Percentiles rank a stretch among this genome's conserved stretches.
Conservation (phyloP, 2,888 invertebrate genomes). For the Syrista parreyssii region DNA sequence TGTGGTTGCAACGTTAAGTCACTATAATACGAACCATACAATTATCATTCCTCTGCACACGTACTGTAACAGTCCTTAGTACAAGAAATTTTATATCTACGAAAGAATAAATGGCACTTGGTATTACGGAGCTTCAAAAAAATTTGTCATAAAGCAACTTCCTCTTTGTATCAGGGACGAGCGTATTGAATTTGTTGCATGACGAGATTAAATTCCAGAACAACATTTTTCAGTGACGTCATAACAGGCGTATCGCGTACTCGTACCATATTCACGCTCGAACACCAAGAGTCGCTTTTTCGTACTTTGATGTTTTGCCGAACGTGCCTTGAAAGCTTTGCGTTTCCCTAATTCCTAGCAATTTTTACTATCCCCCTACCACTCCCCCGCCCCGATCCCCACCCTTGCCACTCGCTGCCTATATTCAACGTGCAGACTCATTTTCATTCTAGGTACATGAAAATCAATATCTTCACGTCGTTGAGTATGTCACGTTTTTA, state of each 20-base stretch:
- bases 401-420: no score
- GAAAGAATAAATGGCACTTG: neutral
- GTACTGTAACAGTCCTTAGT: neutral
- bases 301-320: neutral
- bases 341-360: neutral
- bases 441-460: neutral
- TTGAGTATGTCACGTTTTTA: neutral
- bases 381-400: no score
- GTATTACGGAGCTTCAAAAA: neutral
- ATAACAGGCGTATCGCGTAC: conserved; percentile 17
- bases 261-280: conserved; percentile 6
- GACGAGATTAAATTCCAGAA: neutral
- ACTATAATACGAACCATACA: neutral
- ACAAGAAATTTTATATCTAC: neutral
- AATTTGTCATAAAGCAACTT: neutral
- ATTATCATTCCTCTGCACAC: neutral
- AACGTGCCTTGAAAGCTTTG: neutral
- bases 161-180: neutral
- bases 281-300: neutral
- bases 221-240: neutral
- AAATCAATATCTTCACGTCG: neutral
- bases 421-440: neutral
- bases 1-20: no score
- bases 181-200: neutral
- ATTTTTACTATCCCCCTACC: neutral